Conservation (phyloP, 2,888 invertebrate genomes). For the Drosophila peninsularis region DNA sequence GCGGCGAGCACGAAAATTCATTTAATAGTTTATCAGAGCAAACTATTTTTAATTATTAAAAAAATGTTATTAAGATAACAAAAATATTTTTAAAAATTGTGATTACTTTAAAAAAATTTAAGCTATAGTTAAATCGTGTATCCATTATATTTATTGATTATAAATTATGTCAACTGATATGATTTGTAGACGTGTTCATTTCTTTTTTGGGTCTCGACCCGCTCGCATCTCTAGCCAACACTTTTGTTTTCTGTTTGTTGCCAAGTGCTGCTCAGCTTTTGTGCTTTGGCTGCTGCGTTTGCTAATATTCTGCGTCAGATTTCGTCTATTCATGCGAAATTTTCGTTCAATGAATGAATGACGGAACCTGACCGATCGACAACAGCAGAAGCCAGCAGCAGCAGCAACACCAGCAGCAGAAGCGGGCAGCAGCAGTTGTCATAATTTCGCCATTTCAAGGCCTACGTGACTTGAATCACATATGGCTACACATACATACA, state of each 20-base stretch:
- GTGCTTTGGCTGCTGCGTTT: constrained; percentile 54
- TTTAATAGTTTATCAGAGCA: too few species aligned
- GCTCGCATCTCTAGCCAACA: not conserved
- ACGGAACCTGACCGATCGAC: constrained; percentile 46
- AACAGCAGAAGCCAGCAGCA: constrained; percentile 6
- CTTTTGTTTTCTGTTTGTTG: constrained; percentile 52
- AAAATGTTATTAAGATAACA: too few species aligned
- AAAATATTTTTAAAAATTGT: too few species aligned
- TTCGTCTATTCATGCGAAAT: constrained; percentile 69
- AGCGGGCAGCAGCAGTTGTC: constrained; percentile 34
- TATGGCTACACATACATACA: constrained; percentile 26
- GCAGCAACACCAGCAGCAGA: not conserved
- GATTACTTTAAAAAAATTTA: too few species aligned
- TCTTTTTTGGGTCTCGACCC: not conserved
- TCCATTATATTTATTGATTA: not conserved
- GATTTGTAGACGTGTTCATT: not conserved
- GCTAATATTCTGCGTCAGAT: constrained; percentile 47
- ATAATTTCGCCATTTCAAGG: constrained; percentile 74
- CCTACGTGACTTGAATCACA: constrained; percentile 79
- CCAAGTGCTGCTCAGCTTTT: constrained; percentile 54
- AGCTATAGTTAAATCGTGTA: not conserved
- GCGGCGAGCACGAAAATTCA: not conserved
- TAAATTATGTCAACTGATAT: too few species aligned
- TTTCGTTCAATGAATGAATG: constrained; percentile 63
- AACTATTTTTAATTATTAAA: too few species aligned